Conservation (phyloP, 2,888 invertebrate genomes). For the Ichneumoninae sp. region DNA sequence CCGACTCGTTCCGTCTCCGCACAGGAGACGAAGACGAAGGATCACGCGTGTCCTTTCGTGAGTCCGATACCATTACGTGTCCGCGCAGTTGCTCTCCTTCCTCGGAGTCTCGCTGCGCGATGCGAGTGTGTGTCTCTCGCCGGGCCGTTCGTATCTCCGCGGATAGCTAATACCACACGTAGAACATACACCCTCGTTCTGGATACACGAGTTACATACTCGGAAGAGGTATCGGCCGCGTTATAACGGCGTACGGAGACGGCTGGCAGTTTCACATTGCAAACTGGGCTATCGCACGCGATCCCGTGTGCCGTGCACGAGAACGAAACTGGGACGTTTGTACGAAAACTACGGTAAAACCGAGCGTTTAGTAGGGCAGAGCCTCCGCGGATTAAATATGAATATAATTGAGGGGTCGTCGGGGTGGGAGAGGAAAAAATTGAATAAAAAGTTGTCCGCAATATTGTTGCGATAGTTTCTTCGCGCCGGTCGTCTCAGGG, state of each 20-base stretch:
- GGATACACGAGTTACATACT: conserved; percentile 29
- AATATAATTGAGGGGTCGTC: neutral
- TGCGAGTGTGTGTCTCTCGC: conserved; percentile 5
- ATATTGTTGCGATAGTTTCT: neutral
- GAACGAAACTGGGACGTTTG: conserved; percentile 66
- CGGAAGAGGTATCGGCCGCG: conserved; percentile 12
- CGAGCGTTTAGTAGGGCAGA: conserved; percentile 1
- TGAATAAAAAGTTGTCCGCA: neutral
- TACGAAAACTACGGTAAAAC: conserved; percentile 63
- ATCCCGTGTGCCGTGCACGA: conserved; percentile 65
- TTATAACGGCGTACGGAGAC: conserved; percentile 41
- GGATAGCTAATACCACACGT: neutral
- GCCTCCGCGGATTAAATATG: conserved; percentile 1
- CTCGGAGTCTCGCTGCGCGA: conserved; percentile 9
- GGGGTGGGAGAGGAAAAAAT: neutral
- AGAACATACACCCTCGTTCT: conserved; percentile 33
- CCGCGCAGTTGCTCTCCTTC: conserved; percentile 47
- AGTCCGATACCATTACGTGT: conserved; percentile 48
- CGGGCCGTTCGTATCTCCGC: neutral
- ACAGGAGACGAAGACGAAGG: conserved; percentile 20
- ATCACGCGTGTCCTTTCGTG: conserved; percentile 53
- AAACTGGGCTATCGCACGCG: conserved; percentile 76
- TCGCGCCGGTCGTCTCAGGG: neutral
- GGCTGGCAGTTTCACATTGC: conserved; percentile 64
- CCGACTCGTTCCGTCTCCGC: conserved; percentile 35